Conservation (phyloP, 2,797 vertebrate species). For the Rachycentron canadum region DNA sequence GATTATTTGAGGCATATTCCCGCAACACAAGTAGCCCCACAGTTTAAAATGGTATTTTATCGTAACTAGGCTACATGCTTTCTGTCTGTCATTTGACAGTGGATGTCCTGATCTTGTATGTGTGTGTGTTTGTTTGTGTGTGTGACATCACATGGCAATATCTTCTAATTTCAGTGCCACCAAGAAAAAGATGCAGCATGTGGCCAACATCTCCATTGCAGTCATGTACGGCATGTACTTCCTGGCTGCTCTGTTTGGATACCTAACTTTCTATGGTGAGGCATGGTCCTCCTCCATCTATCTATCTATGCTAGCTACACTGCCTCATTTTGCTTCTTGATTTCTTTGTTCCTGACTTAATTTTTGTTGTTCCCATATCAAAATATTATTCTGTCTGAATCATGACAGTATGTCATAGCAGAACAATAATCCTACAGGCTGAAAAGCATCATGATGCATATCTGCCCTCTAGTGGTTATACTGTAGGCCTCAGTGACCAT, state of each 20-base stretch:
- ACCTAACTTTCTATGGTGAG: constrained; percentile 98
- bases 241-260: constrained; percentile 98
- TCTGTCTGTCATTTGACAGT: constrained; percentile 14
- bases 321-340: constrained; percentile 11
- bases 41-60: constrained; percentile 33
- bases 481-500: neutral
- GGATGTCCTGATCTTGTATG: constrained; percentile 23
- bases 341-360: constrained; percentile 15
- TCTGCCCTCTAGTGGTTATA: constrained; percentile 70
- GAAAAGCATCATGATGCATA: constrained; percentile 11
- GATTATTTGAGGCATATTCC: constrained; percentile 10
- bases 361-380: constrained; percentile 5
- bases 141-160: constrained; percentile 65
- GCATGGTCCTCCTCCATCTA: constrained; percentile 35
- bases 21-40: constrained; percentile 3
- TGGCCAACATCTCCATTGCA: constrained; percentile 96
- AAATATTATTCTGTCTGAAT: neutral
- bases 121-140: constrained; percentile 31
- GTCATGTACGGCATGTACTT: constrained; percentile 99
- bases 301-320: constrained; percentile 6
- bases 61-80: constrained; percentile 23
- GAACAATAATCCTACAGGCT: neutral
- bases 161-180: constrained; percentile 88
- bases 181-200: constrained; percentile 97
- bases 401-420: neutral